phyloP scores from a whole-genome alignment of 2,113 vertebrate genomes.

The Urocitellus parryii region DNA sequence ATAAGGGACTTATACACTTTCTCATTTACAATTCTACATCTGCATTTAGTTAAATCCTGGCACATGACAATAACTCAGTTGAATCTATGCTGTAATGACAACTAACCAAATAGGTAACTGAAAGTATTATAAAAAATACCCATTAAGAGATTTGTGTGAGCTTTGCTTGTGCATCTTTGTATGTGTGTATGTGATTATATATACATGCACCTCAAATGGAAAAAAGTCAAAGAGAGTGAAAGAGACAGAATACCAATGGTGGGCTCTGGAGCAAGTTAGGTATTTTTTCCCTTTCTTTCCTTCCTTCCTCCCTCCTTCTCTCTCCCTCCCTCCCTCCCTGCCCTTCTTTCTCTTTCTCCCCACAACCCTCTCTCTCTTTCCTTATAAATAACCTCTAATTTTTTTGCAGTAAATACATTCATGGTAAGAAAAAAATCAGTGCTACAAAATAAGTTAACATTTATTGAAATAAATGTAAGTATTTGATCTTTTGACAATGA shows the following conservation, averaged over 20 bases:
- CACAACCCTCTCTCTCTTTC: too few species aligned
- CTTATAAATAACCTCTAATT: too few species aligned
- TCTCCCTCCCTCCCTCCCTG: too few species aligned
- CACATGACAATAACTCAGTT: neutral
- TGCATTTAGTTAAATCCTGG: neutral
- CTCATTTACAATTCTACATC: neutral
- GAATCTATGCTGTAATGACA: neutral
- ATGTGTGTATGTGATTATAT: too few species aligned
- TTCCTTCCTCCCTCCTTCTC: too few species aligned
- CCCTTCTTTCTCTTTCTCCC: too few species aligned
- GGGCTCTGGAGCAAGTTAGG: neutral
- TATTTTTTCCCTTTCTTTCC: too few species aligned
- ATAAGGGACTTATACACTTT: neutral
- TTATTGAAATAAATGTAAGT: neutral
- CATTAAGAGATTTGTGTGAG: neutral
- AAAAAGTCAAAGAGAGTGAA: neutral
- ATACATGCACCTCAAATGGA: neutral
- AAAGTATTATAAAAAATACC: conserved; percentile 28
- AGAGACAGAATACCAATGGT: neutral
- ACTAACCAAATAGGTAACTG: neutral
- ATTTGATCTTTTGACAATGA: neutral
- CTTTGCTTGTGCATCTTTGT: neutral
- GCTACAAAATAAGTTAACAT: neutral
- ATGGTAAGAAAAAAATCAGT: neutral
- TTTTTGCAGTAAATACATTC: neutral